These are phyloP conservation scores for Dastarcus helophoroides DNA, from an alignment of 2,888 invertebrate species.

Conservation along the genomic window DNA sequence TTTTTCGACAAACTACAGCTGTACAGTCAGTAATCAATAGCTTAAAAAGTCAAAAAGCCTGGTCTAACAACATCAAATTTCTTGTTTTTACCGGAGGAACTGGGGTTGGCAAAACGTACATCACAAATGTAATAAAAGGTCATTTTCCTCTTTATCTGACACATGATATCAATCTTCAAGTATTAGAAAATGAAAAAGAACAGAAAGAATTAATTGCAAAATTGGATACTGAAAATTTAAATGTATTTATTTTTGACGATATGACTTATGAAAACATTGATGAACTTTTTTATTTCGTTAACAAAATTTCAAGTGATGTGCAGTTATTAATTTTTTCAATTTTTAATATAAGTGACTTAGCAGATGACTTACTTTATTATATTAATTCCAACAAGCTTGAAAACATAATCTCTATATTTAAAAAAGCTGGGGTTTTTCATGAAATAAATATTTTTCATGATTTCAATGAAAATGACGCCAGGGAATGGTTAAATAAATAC, in stretches of 20 bases:
- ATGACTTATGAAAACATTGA: slow-evolving; percentile 18
- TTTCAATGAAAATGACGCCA: slow-evolving; percentile 17
- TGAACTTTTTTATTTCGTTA: slow-evolving; percentile 19
- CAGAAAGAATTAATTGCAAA: slow-evolving; percentile 10
- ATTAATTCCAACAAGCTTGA: slow-evolving; percentile 17
- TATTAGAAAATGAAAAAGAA: slow-evolving; percentile 11
- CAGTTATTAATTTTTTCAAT: slow-evolving; percentile 21
- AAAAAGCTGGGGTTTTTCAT: slow-evolving; percentile 14
- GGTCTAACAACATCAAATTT: neutral
- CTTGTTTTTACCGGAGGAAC: slow-evolving; percentile 22
- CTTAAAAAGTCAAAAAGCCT: neutral
- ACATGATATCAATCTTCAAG: slow-evolving; percentile 18
- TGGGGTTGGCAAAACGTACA: slow-evolving; percentile 29
- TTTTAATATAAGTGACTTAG: slow-evolving; percentile 24
- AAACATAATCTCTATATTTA: slow-evolving; percentile 17
- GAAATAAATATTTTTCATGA: slow-evolving; percentile 22
- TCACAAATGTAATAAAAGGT: slow-evolving; percentile 22
- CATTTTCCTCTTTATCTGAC: slow-evolving; percentile 17
- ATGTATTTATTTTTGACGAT: slow-evolving; percentile 27
- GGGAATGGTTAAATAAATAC: slow-evolving; percentile 19
- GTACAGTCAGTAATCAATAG: slow-evolving; percentile 1
- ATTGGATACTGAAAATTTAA: slow-evolving; percentile 16
- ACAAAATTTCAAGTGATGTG: slow-evolving; percentile 17
- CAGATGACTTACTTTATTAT: slow-evolving; percentile 15
- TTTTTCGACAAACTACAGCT: slow-evolving; percentile 1